A percentile compares a stretch with the other conserved stretches of the same genome.
These are phyloP conservation scores for Archilochus colubris DNA, from an alignment of 2,113 vertebrate genomes.

Conservation along the genomic window DNA sequence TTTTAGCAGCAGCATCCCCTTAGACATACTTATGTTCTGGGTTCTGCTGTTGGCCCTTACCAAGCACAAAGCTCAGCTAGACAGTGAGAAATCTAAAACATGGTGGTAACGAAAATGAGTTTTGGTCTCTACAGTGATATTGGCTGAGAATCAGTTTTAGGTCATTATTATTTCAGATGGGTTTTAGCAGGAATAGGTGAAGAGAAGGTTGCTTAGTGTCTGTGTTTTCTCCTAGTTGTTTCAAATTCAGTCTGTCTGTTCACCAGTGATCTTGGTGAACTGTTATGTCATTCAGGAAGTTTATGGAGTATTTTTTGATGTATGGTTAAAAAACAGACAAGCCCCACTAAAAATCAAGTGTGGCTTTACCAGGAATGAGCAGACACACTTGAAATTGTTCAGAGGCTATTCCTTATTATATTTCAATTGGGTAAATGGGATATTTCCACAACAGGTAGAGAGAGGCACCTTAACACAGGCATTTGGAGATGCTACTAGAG, in stretches of 20 bases:
- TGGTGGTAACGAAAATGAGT: neutral
- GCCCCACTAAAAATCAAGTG: accelerated
- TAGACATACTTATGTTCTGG: neutral
- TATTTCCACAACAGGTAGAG: neutral
- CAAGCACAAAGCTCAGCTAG: neutral
- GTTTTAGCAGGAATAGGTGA: neutral
- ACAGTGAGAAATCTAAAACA: neutral
- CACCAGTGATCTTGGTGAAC: neutral
- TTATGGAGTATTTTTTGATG: neutral
- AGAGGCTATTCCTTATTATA: neutral
- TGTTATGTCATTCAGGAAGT: neutral
- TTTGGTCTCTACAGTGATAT: neutral
- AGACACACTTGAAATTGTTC: neutral
- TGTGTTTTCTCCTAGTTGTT: neutral
- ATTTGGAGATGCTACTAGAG: neutral
- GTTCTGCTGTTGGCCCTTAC: neutral
- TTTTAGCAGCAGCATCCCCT: neutral
- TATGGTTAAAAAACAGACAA: neutral
- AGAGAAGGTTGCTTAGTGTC: neutral
- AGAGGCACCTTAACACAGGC: neutral
- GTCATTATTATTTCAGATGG: neutral
- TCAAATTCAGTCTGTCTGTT: neutral
- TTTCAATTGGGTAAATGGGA: neutral
- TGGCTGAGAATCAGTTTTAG: neutral
- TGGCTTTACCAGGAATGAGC: neutral